A percentile compares a stretch with the other conserved stretches of the same genome.
Conservation (phyloP, 2,888 invertebrate species). For the Aphidius colemani region DNA sequence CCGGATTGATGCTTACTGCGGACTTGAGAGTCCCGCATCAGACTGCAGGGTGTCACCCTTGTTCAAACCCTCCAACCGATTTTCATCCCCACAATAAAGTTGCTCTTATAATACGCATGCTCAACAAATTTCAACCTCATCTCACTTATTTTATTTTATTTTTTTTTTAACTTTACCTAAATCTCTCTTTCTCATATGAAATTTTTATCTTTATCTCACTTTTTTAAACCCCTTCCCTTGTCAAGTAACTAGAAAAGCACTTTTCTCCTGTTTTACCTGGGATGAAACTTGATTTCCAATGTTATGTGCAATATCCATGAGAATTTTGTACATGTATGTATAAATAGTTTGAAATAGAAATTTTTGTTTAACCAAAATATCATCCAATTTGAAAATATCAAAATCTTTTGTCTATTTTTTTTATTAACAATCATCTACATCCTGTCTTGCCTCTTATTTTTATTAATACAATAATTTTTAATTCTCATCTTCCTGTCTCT, state of each 20-base stretch:
- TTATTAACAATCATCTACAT: too few relatives aligned
- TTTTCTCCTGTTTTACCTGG: too few relatives aligned
- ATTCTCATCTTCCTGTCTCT: too few relatives aligned
- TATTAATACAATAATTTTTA: too few relatives aligned
- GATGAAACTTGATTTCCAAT: not conserved
- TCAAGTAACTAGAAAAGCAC: not conserved
- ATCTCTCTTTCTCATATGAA: constrained; percentile 12
- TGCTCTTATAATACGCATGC: constrained; percentile 33
- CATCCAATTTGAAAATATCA: not conserved
- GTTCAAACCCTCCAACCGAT: constrained; percentile 47
- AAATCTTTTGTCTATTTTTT: too few relatives aligned
- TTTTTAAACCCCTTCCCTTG: not conserved
- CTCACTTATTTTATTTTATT: constrained; percentile 21
- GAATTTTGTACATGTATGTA: constrained; percentile 8
- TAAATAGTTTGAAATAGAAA: constrained; percentile 3
- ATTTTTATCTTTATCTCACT: constrained; percentile 5
- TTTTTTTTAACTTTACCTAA: constrained; percentile 1
- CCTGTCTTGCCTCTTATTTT: too few relatives aligned
- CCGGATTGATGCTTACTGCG: constrained; percentile 27
- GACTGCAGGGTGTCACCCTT: constrained; percentile 61
- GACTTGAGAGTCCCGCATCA: constrained; percentile 53
- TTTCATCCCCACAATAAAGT: constrained; percentile 35
- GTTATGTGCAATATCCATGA: constrained; percentile 5
- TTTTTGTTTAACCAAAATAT: constrained; percentile 15
- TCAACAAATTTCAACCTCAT: constrained; percentile 26